phyloP scores from a whole-genome alignment of 2,113 vertebrate genomes.

The Balaenoptera acutorostrata region DNA sequence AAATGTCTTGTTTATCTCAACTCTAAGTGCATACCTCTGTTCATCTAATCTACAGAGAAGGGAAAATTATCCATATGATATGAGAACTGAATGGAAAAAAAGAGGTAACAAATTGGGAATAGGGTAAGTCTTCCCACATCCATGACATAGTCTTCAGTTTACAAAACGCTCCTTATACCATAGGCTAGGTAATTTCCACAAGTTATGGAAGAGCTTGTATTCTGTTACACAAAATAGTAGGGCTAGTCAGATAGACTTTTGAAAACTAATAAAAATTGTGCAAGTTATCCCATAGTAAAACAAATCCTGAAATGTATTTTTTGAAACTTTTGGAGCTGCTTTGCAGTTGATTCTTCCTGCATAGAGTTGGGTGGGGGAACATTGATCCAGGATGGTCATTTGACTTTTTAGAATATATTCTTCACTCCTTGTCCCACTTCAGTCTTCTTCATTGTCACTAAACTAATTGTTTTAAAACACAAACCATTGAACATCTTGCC shows the following conservation, averaged over 20 bases:
- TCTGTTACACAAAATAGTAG: background rate
- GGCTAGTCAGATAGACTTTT: background rate
- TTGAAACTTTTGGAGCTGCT: background rate
- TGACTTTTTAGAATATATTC: background rate
- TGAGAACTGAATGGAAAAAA: background rate
- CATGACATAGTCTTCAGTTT: background rate
- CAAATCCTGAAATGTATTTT: background rate
- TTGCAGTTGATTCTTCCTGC: background rate
- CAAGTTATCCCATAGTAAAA: background rate
- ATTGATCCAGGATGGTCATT: background rate
- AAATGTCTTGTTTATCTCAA: background rate
- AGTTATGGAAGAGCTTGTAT: background rate
- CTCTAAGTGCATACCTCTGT: background rate
- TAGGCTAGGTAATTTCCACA: background rate
- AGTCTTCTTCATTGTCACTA: background rate
- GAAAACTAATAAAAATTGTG: background rate
- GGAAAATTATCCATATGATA: background rate
- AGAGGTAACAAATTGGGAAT: background rate
- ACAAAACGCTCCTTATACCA: background rate
- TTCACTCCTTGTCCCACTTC: background rate
- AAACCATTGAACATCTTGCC: background rate
- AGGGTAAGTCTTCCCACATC: background rate
- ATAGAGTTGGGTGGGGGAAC: background rate
- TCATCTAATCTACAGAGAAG: background rate
- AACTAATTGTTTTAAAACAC: background rate